Evolutionary conservation across 1,140 invertebrate species (phyloP).

Genomic region (Dendrolimus punctatus): DNA sequence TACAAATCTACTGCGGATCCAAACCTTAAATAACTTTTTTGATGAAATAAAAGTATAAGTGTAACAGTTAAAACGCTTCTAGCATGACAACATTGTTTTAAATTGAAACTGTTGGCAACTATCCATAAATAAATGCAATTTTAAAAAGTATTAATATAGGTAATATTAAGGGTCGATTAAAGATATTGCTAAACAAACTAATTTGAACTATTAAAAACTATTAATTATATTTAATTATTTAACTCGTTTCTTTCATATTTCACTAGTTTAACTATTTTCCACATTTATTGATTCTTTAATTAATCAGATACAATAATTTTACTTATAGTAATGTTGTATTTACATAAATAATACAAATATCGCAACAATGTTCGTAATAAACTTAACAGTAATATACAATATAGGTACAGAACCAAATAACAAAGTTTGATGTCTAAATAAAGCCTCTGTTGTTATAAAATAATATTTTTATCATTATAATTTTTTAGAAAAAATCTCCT

Average conservation of each 20-base stretch:
- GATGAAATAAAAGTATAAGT: too few species aligned
- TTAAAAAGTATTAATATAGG: neutral
- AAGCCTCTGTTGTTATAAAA: conserved; percentile 4
- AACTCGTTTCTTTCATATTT: conserved; percentile 41
- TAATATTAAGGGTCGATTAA: neutral
- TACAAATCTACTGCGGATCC: too few species aligned
- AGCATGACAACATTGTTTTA: too few species aligned
- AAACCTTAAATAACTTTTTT: too few species aligned
- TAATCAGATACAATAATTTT: conserved; percentile 44
- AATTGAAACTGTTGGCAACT: conserved; percentile 10
- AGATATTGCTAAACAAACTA: conserved; percentile 50
- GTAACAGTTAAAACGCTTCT: too few species aligned
- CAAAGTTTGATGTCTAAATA: conserved; percentile 26
- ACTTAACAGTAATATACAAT: conserved; percentile 65
- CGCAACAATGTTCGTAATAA: conserved; percentile 61
- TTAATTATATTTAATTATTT: conserved; percentile 30
- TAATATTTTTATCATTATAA: too few species aligned
- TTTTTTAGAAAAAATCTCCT: too few species aligned
- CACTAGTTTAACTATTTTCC: conserved; percentile 39
- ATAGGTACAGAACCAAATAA: conserved; percentile 60
- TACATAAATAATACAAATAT: conserved; percentile 70
- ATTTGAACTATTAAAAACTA: conserved; percentile 55
- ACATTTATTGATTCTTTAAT: conserved; percentile 42
- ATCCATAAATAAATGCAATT: conserved; percentile 13
- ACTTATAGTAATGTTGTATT: conserved; percentile 52